Evolutionary conservation across 2,113 vertebrate genomes (phyloP).

Genomic region (Vulpes lagopus): DNA sequence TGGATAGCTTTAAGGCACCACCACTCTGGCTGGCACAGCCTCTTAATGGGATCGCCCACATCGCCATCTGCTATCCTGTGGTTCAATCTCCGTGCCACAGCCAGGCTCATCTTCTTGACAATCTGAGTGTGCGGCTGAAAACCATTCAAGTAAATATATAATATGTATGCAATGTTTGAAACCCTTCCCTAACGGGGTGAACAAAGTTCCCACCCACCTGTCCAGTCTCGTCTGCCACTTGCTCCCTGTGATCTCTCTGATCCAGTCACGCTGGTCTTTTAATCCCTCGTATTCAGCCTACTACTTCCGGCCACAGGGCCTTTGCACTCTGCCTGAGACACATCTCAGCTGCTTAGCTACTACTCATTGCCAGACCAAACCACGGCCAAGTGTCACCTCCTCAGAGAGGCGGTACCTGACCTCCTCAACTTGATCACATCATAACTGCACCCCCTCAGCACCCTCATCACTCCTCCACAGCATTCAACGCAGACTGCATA

Average conservation of each 20-base stretch:
- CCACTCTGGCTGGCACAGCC: too few relatives aligned
- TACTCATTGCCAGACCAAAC: background rate
- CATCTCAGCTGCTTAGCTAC: background rate
- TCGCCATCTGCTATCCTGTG: background rate
- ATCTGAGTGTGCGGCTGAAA: background rate
- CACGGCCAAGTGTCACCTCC: background rate
- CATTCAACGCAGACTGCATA: background rate
- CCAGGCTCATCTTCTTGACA: background rate
- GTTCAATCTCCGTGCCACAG: too few relatives aligned
- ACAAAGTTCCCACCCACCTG: background rate
- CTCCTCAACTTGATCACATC: background rate
- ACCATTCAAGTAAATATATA: background rate
- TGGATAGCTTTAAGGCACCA: fast-evolving
- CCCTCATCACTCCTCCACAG: too few relatives aligned
- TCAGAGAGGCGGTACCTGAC: background rate
- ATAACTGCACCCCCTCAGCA: background rate
- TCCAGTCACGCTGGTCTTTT: background rate
- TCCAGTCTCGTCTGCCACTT: background rate
- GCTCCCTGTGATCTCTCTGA: background rate
- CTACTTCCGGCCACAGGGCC: background rate
- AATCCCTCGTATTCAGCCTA: background rate
- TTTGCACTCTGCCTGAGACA: background rate
- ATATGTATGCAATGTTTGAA: background rate
- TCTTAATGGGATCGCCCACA: background rate
- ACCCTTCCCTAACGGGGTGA: background rate